These are phyloP conservation scores for Drosophila aff. DNA, from an alignment of 1,140 invertebrate genomes.

Conservation along the genomic window DNA sequence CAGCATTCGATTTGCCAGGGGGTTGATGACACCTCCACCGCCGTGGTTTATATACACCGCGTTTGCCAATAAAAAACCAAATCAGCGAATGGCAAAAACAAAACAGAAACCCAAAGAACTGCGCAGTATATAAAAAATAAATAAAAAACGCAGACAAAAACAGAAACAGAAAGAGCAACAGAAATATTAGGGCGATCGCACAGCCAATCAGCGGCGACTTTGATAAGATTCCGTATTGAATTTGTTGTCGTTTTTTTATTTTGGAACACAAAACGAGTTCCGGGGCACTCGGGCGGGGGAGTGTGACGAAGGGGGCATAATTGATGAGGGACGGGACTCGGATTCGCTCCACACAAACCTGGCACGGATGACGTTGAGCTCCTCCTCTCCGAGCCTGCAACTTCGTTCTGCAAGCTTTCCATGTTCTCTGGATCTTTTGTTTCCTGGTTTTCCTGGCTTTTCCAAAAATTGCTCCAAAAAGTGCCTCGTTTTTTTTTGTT, in stretches of 20 bases:
- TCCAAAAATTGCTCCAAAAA: neutral
- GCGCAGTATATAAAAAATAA: conserved; percentile 64
- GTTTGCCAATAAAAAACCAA: conserved; percentile 75
- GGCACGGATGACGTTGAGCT: conserved; percentile 35
- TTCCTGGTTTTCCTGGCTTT: neutral
- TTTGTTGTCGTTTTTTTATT: conserved; percentile 42
- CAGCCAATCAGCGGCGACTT: conserved; percentile 69
- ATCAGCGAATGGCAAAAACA: conserved; percentile 60
- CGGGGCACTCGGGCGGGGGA: neutral
- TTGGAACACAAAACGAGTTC: conserved; percentile 62
- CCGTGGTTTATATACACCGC: neutral
- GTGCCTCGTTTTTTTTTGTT: neutral
- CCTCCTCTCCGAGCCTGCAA: conserved; percentile 11
- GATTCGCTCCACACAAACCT: conserved; percentile 34
- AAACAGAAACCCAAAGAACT: conserved; percentile 71
- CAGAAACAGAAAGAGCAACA: conserved; percentile 23
- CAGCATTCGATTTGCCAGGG: conserved; percentile 34
- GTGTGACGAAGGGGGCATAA: conserved; percentile 28
- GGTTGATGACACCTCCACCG: conserved; percentile 49
- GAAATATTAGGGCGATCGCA: conserved; percentile 52
- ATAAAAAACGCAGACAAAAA: conserved; percentile 38
- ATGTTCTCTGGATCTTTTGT: conserved; percentile 6
- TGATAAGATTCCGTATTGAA: conserved; percentile 72
- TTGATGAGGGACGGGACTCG: conserved; percentile 14
- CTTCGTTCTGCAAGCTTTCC: conserved; percentile 29